Base-by-base conservation (phyloP, 2,797 vertebrate genomes). In the Muraenolepis orangiensis region DNA sequence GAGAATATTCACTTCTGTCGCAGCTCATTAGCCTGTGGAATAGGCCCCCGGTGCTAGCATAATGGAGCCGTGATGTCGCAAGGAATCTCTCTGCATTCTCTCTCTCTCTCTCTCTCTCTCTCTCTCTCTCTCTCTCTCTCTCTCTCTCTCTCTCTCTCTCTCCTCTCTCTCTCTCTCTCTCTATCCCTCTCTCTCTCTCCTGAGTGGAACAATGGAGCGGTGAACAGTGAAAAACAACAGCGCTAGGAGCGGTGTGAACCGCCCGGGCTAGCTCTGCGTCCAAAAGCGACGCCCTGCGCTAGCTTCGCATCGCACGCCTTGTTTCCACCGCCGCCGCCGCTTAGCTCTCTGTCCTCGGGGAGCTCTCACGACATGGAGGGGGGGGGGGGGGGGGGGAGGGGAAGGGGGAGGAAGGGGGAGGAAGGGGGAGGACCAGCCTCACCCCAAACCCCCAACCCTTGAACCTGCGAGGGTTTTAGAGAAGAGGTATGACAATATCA, bases 1-100 rank as follows among this genome's bases (percentile, higher is more conserved):
- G 89, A 85, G 90, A 88, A n/a, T 86, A 42, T 38, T 57, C 13
- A 77, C 83, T 81, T 84, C 76, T 85, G 87, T 80, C 82, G 80
- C 74, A 86, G 87, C 83, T 91, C 91, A 87, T 90, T 88, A 88
- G 84, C 80, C 81, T 81, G 73, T 87, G 92, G 87, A 93, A 93
- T 90, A 84, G 89, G 82, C 77, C 64, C 46, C 74, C 81, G 76
- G 57, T 57, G 46, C 81, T 61, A 88, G 91, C 88, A 93, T 92
- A 93, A 93, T 91, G 79, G 87, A n/a, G 78, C 79, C 90, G 89
- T 91, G 90, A 86, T 87, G 78, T 69, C 11, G 75, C 71, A 2
- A 91, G 91, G 89, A 93, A 92, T 93, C 92, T 93, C 51, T 57
- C 51, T 4, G 51, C 51, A 57, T 57, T 57, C 51, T 57, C 51